Conservation (phyloP, 2,888 invertebrate genomes). For the Acanthococcus lagerstroemiae region DNA sequence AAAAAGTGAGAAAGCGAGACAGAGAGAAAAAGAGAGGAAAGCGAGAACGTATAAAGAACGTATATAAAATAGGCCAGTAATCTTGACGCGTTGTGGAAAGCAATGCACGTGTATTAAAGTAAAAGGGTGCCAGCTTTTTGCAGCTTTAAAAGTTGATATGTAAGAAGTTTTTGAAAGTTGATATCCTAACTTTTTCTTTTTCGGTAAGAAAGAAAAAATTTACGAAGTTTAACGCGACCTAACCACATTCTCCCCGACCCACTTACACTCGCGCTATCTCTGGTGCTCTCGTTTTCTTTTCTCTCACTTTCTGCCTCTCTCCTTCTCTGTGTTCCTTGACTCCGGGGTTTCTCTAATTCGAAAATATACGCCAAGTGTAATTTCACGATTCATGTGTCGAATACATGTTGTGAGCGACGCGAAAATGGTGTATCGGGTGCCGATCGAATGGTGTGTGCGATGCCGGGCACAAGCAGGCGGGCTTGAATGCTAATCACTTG, state of each 20-base stretch:
- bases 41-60: not conserved
- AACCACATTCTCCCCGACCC: not conserved
- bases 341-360: too few relatives aligned
- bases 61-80: constrained; percentile 24
- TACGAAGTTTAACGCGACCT: not conserved
- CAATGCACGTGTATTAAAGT: constrained; percentile 23
- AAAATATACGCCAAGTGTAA: too few relatives aligned
- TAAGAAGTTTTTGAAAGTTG: constrained; percentile 25
- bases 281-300: too few relatives aligned
- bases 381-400: too few relatives aligned
- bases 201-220: not conserved
- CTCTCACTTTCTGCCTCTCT: too few relatives aligned
- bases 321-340: too few relatives aligned
- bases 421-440: too few relatives aligned
- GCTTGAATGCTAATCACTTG: too few relatives aligned
- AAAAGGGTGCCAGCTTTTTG: constrained; percentile 26
- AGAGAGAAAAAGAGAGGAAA: not conserved
- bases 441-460: too few relatives aligned
- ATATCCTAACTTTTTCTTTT: constrained; percentile 12
- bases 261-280: too few relatives aligned
- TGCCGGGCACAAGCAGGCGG: too few relatives aligned
- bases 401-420: too few relatives aligned
- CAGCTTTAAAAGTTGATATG: constrained; percentile 25
- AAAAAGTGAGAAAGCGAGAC: not conserved
- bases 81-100: constrained; percentile 26